Percentiles rank a stretch among this genome's conserved stretches.
Conservation (phyloP, 2,113 vertebrate species). For the Ceyx margarethae region DNA sequence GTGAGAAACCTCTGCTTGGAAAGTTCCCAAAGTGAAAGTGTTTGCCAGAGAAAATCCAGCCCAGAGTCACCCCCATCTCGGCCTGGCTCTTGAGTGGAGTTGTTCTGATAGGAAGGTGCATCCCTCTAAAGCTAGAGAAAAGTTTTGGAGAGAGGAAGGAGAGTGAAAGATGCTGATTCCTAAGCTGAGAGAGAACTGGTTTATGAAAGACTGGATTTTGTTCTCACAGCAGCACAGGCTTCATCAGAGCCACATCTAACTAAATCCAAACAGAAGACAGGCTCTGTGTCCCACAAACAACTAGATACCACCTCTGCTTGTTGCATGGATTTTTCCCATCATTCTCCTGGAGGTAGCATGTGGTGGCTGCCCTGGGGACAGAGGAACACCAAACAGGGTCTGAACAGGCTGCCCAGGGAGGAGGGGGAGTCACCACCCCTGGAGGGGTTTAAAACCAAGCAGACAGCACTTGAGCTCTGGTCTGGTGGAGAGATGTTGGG, state of each 20-base stretch:
- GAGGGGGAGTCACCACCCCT: too few species aligned
- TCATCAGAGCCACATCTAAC: background rate
- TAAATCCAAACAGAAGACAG: background rate
- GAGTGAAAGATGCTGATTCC: conserved; percentile 25
- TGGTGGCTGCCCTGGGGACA: background rate
- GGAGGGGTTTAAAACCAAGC: too few species aligned
- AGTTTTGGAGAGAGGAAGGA: background rate
- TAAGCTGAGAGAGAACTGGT: conserved; percentile 36
- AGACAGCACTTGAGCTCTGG: too few species aligned
- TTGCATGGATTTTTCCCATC: background rate
- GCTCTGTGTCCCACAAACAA: background rate
- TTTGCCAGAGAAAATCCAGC: background rate
- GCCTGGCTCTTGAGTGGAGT: background rate
- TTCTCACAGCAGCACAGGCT: background rate
- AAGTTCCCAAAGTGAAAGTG: background rate
- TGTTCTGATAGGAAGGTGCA: background rate
- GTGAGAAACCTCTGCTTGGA: background rate
- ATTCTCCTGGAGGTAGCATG: background rate
- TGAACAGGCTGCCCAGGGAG: background rate
- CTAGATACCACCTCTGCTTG: background rate
- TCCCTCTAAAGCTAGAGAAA: background rate
- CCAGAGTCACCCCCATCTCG: background rate
- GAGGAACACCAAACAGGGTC: background rate
- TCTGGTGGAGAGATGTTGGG: too few species aligned
- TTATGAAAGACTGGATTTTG: background rate